phyloP scores from a whole-genome alignment of 1,140 invertebrate species.

The Heliconius hewitsoni region DNA sequence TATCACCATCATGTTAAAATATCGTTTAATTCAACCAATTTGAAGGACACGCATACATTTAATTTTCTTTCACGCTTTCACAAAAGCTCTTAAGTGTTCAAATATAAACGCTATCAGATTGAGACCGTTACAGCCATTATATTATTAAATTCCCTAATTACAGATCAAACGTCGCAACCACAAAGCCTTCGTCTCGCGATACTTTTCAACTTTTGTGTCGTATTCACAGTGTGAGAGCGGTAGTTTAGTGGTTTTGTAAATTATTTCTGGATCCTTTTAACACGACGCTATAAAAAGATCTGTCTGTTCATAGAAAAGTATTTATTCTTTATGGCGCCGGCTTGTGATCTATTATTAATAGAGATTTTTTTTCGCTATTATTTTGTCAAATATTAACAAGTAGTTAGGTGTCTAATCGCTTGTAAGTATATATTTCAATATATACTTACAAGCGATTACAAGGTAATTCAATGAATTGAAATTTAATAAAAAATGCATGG shows the following conservation, averaged over 20 bases:
- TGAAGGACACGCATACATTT: constrained; percentile 49
- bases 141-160: constrained; percentile 75
- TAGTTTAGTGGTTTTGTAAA: constrained; percentile 70
- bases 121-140: constrained; percentile 74
- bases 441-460: no score
- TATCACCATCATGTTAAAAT: constrained; percentile 1
- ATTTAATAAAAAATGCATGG: no score
- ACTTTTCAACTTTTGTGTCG: constrained; percentile 68
- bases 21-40: constrained; percentile 48
- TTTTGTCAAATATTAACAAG: background rate
- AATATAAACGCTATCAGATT: constrained; percentile 65
- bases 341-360: background rate
- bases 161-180: constrained; percentile 72
- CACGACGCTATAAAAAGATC: constrained; percentile 30
- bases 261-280: constrained; percentile 55
- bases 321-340: constrained; percentile 20
- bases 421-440: no score
- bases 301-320: constrained; percentile 14
- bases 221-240: constrained; percentile 56
- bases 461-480: no score
- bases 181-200: constrained; percentile 70
- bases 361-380: background rate
- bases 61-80: constrained; percentile 55
- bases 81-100: constrained; percentile 52
- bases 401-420: background rate